Conservation (phyloP, 2,888 invertebrate species). For the Ichneumoninae sp. region DNA sequence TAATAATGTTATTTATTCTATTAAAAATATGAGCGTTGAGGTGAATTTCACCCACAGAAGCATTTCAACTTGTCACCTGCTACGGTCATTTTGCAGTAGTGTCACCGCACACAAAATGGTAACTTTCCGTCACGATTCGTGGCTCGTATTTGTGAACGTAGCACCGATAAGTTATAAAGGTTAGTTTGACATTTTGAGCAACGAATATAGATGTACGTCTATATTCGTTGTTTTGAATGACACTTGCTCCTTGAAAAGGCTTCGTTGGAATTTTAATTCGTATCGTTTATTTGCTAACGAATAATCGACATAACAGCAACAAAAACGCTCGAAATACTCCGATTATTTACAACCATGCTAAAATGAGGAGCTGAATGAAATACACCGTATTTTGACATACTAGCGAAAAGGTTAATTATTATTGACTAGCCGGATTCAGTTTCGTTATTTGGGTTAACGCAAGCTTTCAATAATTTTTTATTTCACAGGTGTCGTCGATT, state of each 20-base stretch:
- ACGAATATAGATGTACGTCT: background rate
- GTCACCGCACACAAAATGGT: background rate
- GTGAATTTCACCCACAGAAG: background rate
- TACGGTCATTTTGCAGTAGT: background rate
- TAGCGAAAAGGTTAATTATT: background rate
- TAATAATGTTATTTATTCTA: no score
- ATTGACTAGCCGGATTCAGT: background rate
- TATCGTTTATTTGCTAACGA: background rate
- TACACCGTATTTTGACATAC: no score
- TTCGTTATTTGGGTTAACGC: background rate
- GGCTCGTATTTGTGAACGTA: background rate
- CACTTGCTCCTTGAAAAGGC: background rate
- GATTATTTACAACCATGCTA: background rate
- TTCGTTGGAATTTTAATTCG: background rate
- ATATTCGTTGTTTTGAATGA: background rate
- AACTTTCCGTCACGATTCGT: background rate
- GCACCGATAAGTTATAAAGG: background rate
- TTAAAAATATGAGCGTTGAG: no score
- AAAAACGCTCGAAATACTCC: background rate
- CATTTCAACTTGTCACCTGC: background rate
- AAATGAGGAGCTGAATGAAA: background rate
- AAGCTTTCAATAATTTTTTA: slow-evolving; percentile 2
- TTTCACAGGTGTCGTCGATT: slow-evolving; percentile 1
- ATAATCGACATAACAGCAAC: background rate
- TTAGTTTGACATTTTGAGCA: background rate